Evolutionary conservation across 2,113 vertebrate genomes (phyloP).

Genomic region (Saguinus midas): DNA sequence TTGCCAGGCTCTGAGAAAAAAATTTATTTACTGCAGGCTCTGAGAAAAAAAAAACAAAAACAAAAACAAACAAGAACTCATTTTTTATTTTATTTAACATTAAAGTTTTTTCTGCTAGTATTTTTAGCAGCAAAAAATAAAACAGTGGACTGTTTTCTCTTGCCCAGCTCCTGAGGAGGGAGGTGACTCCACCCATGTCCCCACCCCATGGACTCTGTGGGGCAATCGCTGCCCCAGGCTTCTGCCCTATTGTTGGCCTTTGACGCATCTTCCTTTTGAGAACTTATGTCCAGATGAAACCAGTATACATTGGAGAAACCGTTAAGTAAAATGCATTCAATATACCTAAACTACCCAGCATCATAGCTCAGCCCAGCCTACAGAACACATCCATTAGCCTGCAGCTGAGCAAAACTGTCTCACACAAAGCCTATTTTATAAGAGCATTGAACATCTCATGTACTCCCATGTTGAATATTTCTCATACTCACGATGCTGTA

Average conservation of each 20-base stretch:
- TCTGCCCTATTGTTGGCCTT: not conserved
- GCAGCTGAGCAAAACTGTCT: not conserved
- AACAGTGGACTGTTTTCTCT: not conserved
- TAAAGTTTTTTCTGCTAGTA: not conserved
- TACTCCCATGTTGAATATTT: not conserved
- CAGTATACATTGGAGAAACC: not conserved
- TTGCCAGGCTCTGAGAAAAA: too few species aligned
- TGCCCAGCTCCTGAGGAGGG: not conserved
- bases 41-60: too few species aligned
- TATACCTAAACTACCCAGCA: not conserved
- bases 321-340: not conserved
- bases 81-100: not conserved
- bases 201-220: fast-evolving
- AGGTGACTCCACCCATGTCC: not conserved
- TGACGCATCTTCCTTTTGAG: not conserved
- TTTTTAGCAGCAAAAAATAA: not conserved
- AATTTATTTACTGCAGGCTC: too few species aligned
- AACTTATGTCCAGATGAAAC: not conserved
- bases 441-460: not conserved
- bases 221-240: not conserved
- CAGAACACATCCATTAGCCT: not conserved
- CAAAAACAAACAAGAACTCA: too few species aligned
- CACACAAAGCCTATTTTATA: not conserved
- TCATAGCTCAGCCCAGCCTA: not conserved
- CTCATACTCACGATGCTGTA: not conserved